Percentiles rank a stretch among this genome's conserved stretches.
Evolutionary conservation across 2,113 vertebrate genomes (phyloP).

Genomic region (Gadus chalcogrammus): DNA sequence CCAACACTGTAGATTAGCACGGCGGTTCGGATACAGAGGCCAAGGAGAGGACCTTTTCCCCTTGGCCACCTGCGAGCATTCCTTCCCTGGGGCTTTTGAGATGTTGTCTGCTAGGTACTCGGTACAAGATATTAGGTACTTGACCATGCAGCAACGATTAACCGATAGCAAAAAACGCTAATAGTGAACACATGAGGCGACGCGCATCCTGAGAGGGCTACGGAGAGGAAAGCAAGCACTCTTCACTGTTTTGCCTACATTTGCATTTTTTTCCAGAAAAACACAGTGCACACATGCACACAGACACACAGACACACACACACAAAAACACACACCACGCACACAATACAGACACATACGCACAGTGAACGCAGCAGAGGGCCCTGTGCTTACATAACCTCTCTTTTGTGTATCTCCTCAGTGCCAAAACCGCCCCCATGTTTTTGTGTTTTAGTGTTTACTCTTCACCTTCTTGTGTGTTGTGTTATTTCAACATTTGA

Average conservation of each 20-base stretch:
- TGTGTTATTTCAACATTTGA: slow-evolving; percentile 28
- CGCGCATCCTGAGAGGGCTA: neutral
- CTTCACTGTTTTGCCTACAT: neutral
- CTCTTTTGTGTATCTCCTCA: slow-evolving; percentile 39
- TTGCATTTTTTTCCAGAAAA: neutral
- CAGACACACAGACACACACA: too few relatives aligned
- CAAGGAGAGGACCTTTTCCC: slow-evolving; percentile 4
- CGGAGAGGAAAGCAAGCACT: neutral
- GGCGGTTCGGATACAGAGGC: neutral
- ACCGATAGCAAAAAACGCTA: neutral
- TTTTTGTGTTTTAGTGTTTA: slow-evolving; percentile 14
- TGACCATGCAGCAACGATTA: too few relatives aligned
- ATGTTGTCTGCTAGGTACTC: slow-evolving; percentile 1
- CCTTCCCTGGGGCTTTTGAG: neutral
- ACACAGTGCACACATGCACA: too few relatives aligned
- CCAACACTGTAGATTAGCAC: too few relatives aligned
- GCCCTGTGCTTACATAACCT: slow-evolving; percentile 50
- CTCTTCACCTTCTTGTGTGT: slow-evolving; percentile 12
- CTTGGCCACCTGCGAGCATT: neutral
- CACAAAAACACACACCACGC: too few relatives aligned
- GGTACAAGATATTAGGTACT: too few relatives aligned
- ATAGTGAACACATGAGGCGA: neutral
- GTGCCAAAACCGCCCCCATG: slow-evolving; percentile 22
- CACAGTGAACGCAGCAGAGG: too few relatives aligned
- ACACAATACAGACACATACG: neutral